phyloP scores from a whole-genome alignment of 1,140 invertebrate genomes.

The Psilanteris sp. region DNA sequence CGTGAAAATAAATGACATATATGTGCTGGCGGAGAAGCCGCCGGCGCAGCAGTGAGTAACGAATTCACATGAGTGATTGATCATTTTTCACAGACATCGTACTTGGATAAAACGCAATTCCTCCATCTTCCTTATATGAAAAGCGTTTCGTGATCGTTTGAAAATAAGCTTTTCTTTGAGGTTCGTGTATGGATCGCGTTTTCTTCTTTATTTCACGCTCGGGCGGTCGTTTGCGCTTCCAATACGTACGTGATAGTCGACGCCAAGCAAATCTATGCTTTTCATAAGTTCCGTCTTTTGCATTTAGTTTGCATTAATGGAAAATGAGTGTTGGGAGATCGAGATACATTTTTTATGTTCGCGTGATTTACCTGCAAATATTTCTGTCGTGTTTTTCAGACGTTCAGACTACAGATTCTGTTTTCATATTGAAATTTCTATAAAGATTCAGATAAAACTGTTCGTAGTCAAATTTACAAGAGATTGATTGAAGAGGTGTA shows the following conservation, averaged over 20 bases:
- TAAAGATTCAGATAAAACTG: too few species aligned
- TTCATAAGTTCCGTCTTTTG: conserved; percentile 30
- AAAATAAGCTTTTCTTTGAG: conserved; percentile 76
- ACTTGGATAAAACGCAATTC: conserved; percentile 73
- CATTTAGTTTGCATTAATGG: conserved; percentile 48
- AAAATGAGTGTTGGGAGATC: conserved; percentile 25
- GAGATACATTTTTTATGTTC: conserved; percentile 10
- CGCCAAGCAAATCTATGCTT: conserved; percentile 43
- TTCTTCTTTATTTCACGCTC: conserved; percentile 70
- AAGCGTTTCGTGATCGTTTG: conserved; percentile 75
- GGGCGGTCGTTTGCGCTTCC: conserved; percentile 37
- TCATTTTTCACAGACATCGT: conserved; percentile 65
- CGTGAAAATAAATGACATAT: conserved; percentile 47
- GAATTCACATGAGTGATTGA: conserved; percentile 63
- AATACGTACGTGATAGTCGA: conserved; percentile 49
- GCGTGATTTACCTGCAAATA: not conserved
- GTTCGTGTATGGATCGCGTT: conserved; percentile 70
- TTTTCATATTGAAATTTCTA: conserved; percentile 14
- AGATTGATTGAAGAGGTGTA: conserved; percentile 3
- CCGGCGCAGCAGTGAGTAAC: conserved; percentile 36
- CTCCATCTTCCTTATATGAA: conserved; percentile 73
- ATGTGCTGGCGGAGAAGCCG: conserved; percentile 24
- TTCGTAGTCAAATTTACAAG: too few species aligned
- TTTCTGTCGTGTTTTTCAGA: conserved; percentile 3
- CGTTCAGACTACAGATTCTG: not conserved